A percentile compares a stretch with the other conserved stretches of the same genome.
These are phyloP conservation scores for Callopanchax toddi DNA, from an alignment of 2,113 vertebrate species.

Conservation along the genomic window DNA sequence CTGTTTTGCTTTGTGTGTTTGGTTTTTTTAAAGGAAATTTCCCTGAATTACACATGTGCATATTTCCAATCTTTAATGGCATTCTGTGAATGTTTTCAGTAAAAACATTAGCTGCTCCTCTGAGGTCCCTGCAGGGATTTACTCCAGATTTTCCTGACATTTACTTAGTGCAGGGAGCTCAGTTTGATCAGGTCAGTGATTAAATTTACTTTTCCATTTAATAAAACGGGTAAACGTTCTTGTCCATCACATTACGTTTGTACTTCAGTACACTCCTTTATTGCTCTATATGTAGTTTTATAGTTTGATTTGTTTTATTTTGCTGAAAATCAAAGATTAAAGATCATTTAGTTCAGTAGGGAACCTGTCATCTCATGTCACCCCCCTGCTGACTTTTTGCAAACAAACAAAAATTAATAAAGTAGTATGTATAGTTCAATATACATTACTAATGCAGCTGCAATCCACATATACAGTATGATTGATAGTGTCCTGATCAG, in stretches of 20 bases:
- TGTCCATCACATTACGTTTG: slow-evolving; percentile 89
- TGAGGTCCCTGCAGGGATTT: slow-evolving; percentile 33
- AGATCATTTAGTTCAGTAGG: too few species aligned
- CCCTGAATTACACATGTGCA: neutral
- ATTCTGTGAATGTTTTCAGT: slow-evolving; percentile 76
- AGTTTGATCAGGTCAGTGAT: slow-evolving; percentile 81
- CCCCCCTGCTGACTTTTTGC: too few species aligned
- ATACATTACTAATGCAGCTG: too few species aligned
- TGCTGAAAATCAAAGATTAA: neutral
- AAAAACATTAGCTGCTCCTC: slow-evolving; percentile 57
- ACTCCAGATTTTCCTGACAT: slow-evolving; percentile 57
- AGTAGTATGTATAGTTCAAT: too few species aligned
- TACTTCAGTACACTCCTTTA: slow-evolving; percentile 70
- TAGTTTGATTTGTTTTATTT: neutral
- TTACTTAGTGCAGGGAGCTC: slow-evolving; percentile 76
- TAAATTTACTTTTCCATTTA: slow-evolving; percentile 84
- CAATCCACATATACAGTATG: too few species aligned
- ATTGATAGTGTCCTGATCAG: too few species aligned
- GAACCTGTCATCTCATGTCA: too few species aligned
- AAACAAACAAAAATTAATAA: too few species aligned
- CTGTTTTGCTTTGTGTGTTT: slow-evolving; percentile 49
- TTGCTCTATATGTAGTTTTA: slow-evolving; percentile 69
- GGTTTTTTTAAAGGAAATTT: too few species aligned
- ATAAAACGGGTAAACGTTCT: slow-evolving; percentile 72
- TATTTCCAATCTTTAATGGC: slow-evolving; percentile 97